Evolutionary conservation across 2,888 invertebrate species (phyloP), one percentile per base, ranked within the genome.

Genomic region (Thecocarcelia acutangulata): DNA sequence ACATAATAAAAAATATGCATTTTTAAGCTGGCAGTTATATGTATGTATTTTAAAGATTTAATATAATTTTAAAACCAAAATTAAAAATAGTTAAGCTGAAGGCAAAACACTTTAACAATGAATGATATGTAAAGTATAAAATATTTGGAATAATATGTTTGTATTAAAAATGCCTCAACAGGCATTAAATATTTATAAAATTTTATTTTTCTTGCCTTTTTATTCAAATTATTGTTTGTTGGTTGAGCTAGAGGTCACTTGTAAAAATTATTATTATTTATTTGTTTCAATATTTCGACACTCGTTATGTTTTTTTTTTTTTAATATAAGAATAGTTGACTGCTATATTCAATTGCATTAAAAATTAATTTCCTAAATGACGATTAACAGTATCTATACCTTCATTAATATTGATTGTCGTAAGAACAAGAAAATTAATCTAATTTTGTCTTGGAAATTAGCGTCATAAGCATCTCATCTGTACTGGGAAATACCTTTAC

Each of bases 361-460:
- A 44, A 37, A 63, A 54, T 63, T 33, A 33, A 54, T 54, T 54
- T 61, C 52, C 72, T 52, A 44, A 61, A 73, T 52, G 19, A 73
- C 40, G 2, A 54, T 33, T 19, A 54, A n/a, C 3, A 40, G 9
- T 19, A 50, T 61, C 50, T 52, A 24, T 50, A n/a, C 17, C 17
- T 50, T 24, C 12, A 50, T 61, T 24, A 50, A 37, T 48, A 50
- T 24, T 42, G 59, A 76, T 68, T 40, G 42, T 3, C 69, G 3
- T 21, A 28, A 4, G 4, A 17, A 56, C 6, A 19, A 21, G 17
- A 19, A 59, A 63, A 40, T 42, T 37, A 56, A 37, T 15, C 0
- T 17, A 40, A 40, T 40, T 37, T 19, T 11, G 19, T 8, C 13
- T 19, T 21, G n/a, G 8, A 28, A 13, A n/a, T n/a, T n/a, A 2